These are phyloP conservation scores for Ornithoptera priamus DNA, from an alignment of 2,888 invertebrate species.

Conservation along the genomic window DNA sequence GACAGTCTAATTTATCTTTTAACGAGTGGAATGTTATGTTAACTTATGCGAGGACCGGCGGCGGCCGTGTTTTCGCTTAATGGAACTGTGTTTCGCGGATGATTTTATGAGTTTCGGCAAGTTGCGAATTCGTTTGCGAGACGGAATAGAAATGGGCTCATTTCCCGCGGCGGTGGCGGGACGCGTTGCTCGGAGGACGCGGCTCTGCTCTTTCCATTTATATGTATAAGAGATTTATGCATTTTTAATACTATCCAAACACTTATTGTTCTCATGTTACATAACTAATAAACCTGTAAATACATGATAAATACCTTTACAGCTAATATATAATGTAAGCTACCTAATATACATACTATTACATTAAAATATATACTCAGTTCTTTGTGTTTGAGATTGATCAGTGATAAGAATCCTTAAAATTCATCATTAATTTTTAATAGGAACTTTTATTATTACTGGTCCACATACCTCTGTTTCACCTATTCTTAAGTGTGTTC, in stretches of 20 bases:
- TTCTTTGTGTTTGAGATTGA: too few relatives aligned
- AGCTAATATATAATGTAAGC: too few relatives aligned
- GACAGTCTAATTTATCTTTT: conserved; percentile 70
- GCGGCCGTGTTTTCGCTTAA: conserved; percentile 70
- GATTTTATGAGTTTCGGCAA: conserved; percentile 66
- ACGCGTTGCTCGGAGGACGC: conserved; percentile 43
- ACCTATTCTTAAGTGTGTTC: too few relatives aligned
- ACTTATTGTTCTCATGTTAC: not conserved
- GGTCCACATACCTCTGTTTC: too few relatives aligned
- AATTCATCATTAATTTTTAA: too few relatives aligned
- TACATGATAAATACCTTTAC: too few relatives aligned
- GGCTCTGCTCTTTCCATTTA: conserved; percentile 49
- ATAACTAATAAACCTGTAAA: too few relatives aligned
- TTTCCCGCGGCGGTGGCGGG: conserved; percentile 46
- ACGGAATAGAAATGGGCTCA: conserved; percentile 61
- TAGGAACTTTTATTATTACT: too few relatives aligned
- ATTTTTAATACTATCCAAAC: conserved; percentile 2
- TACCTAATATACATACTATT: too few relatives aligned
- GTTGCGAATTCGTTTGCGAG: conserved; percentile 62
- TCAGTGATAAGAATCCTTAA: too few relatives aligned
- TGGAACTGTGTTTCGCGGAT: conserved; percentile 66
- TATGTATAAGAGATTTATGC: conserved; percentile 36
- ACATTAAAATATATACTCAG: too few relatives aligned
- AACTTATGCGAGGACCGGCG: conserved; percentile 65
- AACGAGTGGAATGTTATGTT: conserved; percentile 71